Percentiles rank a stretch among this genome's conserved stretches.
Evolutionary conservation across 2,113 vertebrate genomes (phyloP).

Genomic region (Nematolebias whitei): DNA sequence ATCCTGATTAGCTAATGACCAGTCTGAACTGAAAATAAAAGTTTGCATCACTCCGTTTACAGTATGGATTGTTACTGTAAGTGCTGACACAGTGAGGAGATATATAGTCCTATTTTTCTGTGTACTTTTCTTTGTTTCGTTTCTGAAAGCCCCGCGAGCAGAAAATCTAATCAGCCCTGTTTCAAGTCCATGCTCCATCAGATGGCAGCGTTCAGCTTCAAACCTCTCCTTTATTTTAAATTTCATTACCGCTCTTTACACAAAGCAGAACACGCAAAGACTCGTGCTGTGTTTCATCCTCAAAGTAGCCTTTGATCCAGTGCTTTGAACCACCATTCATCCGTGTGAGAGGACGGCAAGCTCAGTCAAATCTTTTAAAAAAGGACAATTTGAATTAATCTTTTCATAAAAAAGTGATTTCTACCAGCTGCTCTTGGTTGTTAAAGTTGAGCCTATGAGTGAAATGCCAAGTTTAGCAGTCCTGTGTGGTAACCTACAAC

Average conservation of each 20-base stretch:
- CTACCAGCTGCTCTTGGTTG: neutral
- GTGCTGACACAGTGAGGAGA: no score
- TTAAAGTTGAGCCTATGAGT: neutral
- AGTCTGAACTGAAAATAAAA: constrained; percentile 46
- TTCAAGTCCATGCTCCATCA: constrained; percentile 31
- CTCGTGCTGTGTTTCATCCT: constrained; percentile 35
- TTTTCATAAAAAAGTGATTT: neutral
- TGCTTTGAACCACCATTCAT: constrained; percentile 10
- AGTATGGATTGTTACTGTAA: neutral
- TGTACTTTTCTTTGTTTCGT: neutral
- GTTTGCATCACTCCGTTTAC: constrained; percentile 1
- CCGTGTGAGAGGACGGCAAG: neutral
- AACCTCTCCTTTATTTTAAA: constrained; percentile 35
- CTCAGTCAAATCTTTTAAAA: neutral
- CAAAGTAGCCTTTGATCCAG: constrained; percentile 59
- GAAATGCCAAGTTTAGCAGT: constrained; percentile 68
- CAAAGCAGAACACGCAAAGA: constrained; percentile 40
- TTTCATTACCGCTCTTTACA: constrained; percentile 45
- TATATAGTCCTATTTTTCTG: no score
- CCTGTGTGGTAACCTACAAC: constrained; percentile 58
- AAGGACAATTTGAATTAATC: neutral
- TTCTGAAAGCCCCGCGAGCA: constrained; percentile 21
- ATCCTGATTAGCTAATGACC: constrained; percentile 29
- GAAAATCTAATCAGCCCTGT: constrained; percentile 27
- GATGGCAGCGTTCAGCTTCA: constrained; percentile 24